Conservation (phyloP, 2,888 invertebrate genomes). For the Diogma glabrata region DNA sequence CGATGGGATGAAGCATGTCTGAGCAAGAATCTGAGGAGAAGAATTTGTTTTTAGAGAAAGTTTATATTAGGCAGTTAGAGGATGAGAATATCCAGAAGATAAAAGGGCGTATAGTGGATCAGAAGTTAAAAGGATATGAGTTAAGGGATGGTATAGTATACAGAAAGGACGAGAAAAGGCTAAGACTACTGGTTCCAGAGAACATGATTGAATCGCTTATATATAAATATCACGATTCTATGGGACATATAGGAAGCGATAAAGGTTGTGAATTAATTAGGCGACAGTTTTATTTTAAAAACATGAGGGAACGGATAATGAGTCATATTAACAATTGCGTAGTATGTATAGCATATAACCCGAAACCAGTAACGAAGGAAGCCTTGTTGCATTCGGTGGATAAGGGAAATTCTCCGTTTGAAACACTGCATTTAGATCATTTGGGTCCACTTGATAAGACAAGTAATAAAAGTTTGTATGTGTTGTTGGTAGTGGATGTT, state of each 20-base stretch:
- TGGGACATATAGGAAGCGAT: neutral
- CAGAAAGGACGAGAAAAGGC: neutral
- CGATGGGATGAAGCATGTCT: neutral
- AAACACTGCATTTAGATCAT: slow-evolving; percentile 7
- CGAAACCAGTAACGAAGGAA: too few species aligned
- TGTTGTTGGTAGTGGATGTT: neutral
- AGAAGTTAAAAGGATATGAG: neutral
- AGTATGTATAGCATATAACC: too few species aligned
- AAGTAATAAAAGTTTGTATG: neutral
- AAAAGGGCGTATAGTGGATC: neutral
- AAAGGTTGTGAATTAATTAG: neutral
- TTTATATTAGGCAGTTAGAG: neutral
- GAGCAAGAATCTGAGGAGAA: neutral
- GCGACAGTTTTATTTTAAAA: neutral
- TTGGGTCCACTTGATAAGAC: neutral
- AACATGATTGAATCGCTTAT: neutral
- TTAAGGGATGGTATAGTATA: neutral
- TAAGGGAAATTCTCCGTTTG: neutral
- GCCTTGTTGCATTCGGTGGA: too few species aligned
- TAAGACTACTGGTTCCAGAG: neutral
- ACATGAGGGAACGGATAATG: too few species aligned
- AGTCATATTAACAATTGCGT: too few species aligned
- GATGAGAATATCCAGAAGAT: neutral
- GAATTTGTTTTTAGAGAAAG: neutral
- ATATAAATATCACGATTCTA: neutral